Percentiles rank a stretch among this genome's conserved stretches.
Conservation (phyloP, 2,888 invertebrate species). For the Myathropa florea region DNA sequence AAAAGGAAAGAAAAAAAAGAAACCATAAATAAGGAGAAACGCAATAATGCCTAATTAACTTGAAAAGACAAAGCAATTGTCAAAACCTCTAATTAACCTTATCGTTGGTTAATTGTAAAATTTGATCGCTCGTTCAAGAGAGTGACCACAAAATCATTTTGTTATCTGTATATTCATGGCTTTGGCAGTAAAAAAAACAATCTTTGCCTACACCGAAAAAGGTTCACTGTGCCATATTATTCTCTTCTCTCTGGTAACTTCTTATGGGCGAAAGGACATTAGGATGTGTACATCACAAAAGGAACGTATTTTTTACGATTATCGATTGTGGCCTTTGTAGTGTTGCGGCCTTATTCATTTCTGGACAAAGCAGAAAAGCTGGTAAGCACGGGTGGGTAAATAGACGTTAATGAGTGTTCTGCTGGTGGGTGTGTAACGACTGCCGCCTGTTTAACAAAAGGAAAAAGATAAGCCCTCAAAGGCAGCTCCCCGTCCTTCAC, state of each 20-base stretch:
- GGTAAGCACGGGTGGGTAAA: conserved; percentile 21
- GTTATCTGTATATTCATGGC: neutral
- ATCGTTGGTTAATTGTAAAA: conserved; percentile 33
- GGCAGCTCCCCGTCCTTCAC: neutral
- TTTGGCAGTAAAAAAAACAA: conserved; percentile 30
- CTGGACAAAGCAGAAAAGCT: conserved; percentile 1
- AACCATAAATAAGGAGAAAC: neutral
- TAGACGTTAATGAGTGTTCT: conserved; percentile 47
- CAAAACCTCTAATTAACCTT: conserved; percentile 21
- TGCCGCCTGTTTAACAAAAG: neutral
- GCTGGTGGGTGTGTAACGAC: neutral
- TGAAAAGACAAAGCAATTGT: conserved; percentile 1
- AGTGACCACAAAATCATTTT: conserved; percentile 24
- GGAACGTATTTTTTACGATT: conserved; percentile 19
- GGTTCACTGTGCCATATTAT: neutral
- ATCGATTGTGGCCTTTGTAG: conserved; percentile 23
- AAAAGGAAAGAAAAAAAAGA: neutral
- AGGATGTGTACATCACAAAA: neutral
- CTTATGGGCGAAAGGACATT: conserved; percentile 21
- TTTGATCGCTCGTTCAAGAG: conserved; percentile 10
- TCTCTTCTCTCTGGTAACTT: neutral
- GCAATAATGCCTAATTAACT: conserved; percentile 16
- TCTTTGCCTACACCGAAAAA: neutral
- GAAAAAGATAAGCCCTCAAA: conserved; percentile 13
- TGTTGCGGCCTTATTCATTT: neutral